Evolutionary conservation across 2,888 invertebrate genomes (phyloP).

Genomic region (Sphaeridia pumilis): DNA sequence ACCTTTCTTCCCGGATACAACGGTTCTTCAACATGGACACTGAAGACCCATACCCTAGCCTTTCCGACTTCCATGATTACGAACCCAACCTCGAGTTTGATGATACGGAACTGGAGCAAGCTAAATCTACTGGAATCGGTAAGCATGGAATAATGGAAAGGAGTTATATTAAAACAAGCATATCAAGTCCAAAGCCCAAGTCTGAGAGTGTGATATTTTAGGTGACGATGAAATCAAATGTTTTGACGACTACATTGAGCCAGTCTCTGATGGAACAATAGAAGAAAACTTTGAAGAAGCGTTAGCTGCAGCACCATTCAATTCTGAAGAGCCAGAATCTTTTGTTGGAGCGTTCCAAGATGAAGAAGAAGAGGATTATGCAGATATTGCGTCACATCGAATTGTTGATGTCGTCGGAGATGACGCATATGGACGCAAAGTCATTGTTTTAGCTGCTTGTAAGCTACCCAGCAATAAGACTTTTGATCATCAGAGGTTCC

Average conservation of each 20-base stretch:
- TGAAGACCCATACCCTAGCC: slow-evolving; percentile 72
- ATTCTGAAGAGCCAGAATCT: slow-evolving; percentile 27
- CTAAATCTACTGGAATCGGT: slow-evolving; percentile 50
- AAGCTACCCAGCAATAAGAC: slow-evolving; percentile 68
- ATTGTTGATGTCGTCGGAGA: slow-evolving; percentile 76
- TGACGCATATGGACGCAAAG: slow-evolving; percentile 75
- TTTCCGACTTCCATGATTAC: slow-evolving; percentile 83
- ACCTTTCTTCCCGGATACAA: no score
- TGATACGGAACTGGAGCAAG: slow-evolving; percentile 73
- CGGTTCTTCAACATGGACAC: no score
- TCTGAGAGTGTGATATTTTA: slow-evolving; percentile 67
- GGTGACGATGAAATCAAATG: slow-evolving; percentile 28
- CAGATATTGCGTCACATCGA: slow-evolving; percentile 59
- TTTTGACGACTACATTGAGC: slow-evolving; percentile 50
- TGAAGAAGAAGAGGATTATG: slow-evolving; percentile 59
- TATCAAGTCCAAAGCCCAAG: slow-evolving; percentile 85
- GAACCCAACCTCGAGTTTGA: slow-evolving; percentile 94
- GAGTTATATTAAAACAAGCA: slow-evolving; percentile 71
- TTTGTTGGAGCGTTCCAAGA: slow-evolving; percentile 33
- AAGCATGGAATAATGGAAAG: slow-evolving; percentile 41
- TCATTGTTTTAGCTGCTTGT: slow-evolving; percentile 94
- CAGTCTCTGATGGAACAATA: slow-evolving; percentile 72
- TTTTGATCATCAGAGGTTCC: slow-evolving; percentile 58
- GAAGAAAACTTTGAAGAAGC: slow-evolving; percentile 87
- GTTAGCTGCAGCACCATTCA: slow-evolving; percentile 53